A percentile compares a stretch with the other conserved stretches of the same genome.
Evolutionary conservation across 2,888 invertebrate genomes (phyloP).

Genomic region (Drosophila maculinotata): DNA sequence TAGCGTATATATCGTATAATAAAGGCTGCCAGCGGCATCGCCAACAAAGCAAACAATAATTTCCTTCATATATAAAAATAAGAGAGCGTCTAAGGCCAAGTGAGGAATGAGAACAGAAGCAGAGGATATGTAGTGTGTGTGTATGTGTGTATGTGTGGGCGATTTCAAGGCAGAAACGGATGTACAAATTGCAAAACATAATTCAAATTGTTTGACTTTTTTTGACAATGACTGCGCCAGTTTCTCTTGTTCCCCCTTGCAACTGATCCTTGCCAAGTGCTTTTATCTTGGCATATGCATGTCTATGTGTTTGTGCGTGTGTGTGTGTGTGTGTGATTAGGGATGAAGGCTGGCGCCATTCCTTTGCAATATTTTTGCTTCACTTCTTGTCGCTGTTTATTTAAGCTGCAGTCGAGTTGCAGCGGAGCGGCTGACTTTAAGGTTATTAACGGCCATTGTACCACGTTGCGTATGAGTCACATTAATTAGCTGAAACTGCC

Average conservation of each 20-base stretch:
- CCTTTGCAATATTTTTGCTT: conserved; percentile 19
- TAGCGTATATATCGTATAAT: conserved; percentile 36
- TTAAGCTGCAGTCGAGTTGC: conserved; percentile 28
- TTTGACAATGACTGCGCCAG: conserved; percentile 78
- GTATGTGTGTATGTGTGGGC: conserved; percentile 39
- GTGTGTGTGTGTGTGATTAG: conserved; percentile 8
- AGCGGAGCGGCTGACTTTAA: conserved; percentile 29
- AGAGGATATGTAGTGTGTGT: conserved; percentile 11
- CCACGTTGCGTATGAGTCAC: conserved; percentile 68
- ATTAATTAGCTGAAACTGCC: conserved; percentile 71
- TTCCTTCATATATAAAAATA: conserved; percentile 61
- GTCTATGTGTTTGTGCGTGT: conserved; percentile 10
- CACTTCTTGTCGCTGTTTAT: conserved; percentile 14
- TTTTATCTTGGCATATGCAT: conserved; percentile 62
- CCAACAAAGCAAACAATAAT: conserved; percentile 76
- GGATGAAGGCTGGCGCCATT: conserved; percentile 23
- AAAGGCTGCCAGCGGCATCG: conserved; percentile 62
- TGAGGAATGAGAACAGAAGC: conserved; percentile 4
- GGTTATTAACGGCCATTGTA: conserved; percentile 37
- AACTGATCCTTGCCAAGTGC: conserved; percentile 34
- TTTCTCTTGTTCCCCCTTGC: conserved; percentile 25
- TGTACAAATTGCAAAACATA: conserved; percentile 82
- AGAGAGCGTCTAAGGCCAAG: no score
- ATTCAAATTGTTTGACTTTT: conserved; percentile 82
- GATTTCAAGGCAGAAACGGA: conserved; percentile 67